Percentiles rank a stretch among this genome's conserved stretches.
These are phyloP conservation scores for Caloenas nicobarica DNA, from an alignment of 2,113 vertebrate species.

Conservation along the genomic window DNA sequence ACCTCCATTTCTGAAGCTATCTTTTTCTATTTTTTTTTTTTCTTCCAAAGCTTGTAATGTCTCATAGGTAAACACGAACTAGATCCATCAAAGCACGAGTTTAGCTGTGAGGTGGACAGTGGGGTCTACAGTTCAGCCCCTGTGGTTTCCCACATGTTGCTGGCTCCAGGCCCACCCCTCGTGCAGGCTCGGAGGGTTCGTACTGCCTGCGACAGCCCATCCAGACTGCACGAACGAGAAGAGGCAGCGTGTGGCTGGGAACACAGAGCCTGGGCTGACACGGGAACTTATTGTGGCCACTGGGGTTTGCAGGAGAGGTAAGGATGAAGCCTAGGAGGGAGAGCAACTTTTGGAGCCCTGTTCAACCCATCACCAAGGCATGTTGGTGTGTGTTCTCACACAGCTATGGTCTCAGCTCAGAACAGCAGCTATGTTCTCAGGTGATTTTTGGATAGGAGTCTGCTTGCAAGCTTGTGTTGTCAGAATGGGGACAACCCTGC, in stretches of 20 bases:
- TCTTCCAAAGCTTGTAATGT: neutral
- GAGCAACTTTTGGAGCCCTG: fast-evolving
- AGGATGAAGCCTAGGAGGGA: neutral
- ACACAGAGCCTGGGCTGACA: neutral
- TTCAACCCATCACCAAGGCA: neutral
- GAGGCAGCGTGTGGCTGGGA: neutral
- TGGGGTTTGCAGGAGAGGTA: neutral
- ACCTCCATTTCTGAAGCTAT: slow-evolving; percentile 14
- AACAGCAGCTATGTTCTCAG: neutral
- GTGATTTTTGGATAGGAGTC: neutral
- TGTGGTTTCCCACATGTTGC: neutral
- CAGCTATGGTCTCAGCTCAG: too few species aligned
- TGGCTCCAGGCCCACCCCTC: neutral
- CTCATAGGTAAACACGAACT: neutral
- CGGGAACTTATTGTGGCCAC: neutral
- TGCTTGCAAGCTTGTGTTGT: neutral
- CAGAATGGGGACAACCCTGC: neutral
- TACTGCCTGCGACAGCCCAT: neutral
- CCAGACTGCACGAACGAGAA: neutral
- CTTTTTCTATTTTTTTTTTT: neutral
- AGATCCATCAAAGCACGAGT: neutral
- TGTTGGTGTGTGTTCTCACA: too few species aligned
- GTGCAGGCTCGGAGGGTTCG: neutral
- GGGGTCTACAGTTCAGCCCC: neutral
- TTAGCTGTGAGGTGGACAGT: neutral